Conservation (phyloP, 2,113 vertebrate species). For the Oostethus manadensis region DNA sequence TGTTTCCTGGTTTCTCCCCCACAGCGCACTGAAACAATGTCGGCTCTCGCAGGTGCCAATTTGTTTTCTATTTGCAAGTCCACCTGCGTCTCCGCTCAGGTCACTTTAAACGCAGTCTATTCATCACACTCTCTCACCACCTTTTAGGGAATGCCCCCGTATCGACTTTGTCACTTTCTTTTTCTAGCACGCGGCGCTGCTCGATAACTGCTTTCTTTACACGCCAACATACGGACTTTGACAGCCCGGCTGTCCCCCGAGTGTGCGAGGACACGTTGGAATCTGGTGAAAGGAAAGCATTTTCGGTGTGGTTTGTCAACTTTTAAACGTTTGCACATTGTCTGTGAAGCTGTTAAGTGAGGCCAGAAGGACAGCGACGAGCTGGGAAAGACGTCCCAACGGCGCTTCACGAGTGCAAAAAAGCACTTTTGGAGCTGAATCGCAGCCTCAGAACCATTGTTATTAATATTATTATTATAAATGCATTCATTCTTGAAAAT, state of each 20-base stretch:
- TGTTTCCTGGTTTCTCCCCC: constrained; percentile 33
- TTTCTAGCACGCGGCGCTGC: background rate
- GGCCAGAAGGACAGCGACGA: constrained; percentile 23
- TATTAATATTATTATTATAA: no score
- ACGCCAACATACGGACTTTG: constrained; percentile 4
- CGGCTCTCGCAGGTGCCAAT: constrained; percentile 45
- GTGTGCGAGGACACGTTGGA: background rate
- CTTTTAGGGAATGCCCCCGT: constrained; percentile 48
- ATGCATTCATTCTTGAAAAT: no score
- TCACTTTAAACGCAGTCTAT: constrained; percentile 29
- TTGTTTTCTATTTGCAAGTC: constrained; percentile 68
- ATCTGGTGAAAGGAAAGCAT: constrained; percentile 14
- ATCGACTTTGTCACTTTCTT: constrained; percentile 46
- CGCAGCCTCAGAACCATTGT: no score
- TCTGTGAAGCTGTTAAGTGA: constrained; percentile 27
- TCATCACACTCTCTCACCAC: constrained; percentile 33
- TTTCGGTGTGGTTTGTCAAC: constrained; percentile 14
- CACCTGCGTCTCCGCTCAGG: constrained; percentile 52
- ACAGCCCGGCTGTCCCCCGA: background rate
- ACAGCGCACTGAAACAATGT: constrained; percentile 33
- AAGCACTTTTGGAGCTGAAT: no score
- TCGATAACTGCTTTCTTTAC: no score
- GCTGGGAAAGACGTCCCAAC: no score
- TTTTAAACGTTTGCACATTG: constrained; percentile 2
- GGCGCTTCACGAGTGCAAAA: no score